Conservation (phyloP, 2,888 invertebrate genomes). For the Lumbricus terrestris region DNA sequence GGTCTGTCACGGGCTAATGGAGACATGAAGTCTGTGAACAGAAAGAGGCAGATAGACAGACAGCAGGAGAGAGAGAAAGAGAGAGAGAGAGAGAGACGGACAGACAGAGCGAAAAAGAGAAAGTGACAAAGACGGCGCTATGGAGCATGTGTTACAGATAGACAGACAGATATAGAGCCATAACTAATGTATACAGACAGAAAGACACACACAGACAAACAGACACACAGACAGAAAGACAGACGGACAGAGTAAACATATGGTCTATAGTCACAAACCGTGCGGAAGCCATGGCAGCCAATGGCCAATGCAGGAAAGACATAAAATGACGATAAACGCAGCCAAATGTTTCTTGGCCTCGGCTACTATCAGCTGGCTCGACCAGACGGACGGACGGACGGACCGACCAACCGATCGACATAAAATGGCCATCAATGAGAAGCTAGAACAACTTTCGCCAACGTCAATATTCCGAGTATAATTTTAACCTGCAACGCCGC, state of each 20-base stretch:
- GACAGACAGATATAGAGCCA: not conserved
- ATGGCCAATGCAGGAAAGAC: not conserved
- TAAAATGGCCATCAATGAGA: not conserved
- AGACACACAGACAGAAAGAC: not conserved
- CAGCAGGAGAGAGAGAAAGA: not conserved
- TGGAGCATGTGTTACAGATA: not conserved
- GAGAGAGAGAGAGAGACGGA: too few relatives aligned
- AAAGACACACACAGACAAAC: not conserved
- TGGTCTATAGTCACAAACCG: too few relatives aligned
- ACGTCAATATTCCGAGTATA: slow-evolving; percentile 3
- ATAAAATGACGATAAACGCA: not conserved
- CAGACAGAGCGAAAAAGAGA: too few relatives aligned
- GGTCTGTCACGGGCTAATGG: not conserved
- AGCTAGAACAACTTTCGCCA: not conserved
- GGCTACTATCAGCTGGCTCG: not conserved
- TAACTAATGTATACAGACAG: too few relatives aligned
- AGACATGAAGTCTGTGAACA: not conserved
- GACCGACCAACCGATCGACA: not conserved
- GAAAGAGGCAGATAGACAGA: not conserved
- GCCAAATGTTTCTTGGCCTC: not conserved
- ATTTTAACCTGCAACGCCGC: too few relatives aligned
- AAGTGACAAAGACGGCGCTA: not conserved
- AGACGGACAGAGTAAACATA: too few relatives aligned
- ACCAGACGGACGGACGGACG: not conserved
- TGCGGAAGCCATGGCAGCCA: too few relatives aligned